Conservation (phyloP, 2,888 invertebrate genomes). For the Nysson spinosus region DNA sequence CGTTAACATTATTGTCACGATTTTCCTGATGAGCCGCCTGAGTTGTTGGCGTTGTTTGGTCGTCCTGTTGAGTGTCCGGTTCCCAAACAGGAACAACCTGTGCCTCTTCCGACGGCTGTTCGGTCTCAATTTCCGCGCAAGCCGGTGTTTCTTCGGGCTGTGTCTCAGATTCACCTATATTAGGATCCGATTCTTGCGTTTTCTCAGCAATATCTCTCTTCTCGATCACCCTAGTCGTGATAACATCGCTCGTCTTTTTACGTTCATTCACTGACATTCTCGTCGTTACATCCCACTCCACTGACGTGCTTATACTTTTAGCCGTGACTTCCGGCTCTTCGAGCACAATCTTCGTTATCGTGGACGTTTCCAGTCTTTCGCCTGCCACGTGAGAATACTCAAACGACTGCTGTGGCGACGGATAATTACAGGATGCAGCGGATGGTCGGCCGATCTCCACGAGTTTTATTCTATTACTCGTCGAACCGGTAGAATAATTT, state of each 20-base stretch:
- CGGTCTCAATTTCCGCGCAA: slow-evolving; percentile 76
- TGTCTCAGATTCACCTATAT: slow-evolving; percentile 12
- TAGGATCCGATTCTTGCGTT: slow-evolving; percentile 29
- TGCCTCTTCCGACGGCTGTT: slow-evolving; percentile 83
- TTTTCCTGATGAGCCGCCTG: slow-evolving; percentile 68
- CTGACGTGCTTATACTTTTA: slow-evolving; percentile 4
- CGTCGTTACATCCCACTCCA: slow-evolving; percentile 8
- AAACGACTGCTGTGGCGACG: slow-evolving; percentile 77
- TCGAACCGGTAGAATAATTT: slow-evolving; percentile 73
- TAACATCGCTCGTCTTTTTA: slow-evolving; percentile 47
- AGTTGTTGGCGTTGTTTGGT: slow-evolving; percentile 51
- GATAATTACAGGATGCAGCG: slow-evolving; percentile 76
- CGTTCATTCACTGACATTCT: slow-evolving; percentile 78
- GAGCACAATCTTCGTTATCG: slow-evolving; percentile 37
- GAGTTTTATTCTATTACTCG: slow-evolving; percentile 75
- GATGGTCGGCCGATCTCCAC: slow-evolving; percentile 78
- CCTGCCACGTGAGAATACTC: slow-evolving; percentile 74
- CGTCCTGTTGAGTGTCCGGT: slow-evolving; percentile 72
- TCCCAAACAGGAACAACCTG: slow-evolving; percentile 74
- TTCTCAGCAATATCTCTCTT: slow-evolving; percentile 15
- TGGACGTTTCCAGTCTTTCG: slow-evolving; percentile 43
- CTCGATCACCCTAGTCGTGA: slow-evolving; percentile 29
- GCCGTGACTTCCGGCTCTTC: slow-evolving; percentile 45
- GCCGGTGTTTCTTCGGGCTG: slow-evolving; percentile 18
- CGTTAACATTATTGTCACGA: slow-evolving; percentile 83